Conservation (phyloP, 2,888 invertebrate genomes). For the Ennomos erosarius region DNA sequence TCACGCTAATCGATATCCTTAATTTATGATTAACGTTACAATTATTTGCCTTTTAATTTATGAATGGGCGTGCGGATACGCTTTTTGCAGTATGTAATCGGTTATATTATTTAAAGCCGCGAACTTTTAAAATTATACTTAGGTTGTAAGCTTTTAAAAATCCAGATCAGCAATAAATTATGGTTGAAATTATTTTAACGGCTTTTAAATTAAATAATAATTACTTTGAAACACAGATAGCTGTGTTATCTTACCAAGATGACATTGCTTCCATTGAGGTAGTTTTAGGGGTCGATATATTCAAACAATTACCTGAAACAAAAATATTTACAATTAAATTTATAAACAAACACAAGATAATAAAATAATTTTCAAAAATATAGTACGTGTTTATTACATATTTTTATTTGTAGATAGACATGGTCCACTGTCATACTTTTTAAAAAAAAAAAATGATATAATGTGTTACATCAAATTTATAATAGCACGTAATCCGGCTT, state of each 20-base stretch:
- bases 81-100: slow-evolving; percentile 21
- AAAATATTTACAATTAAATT: slow-evolving; percentile 33
- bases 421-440: too few species aligned
- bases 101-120: slow-evolving; percentile 11
- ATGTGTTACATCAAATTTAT: too few species aligned
- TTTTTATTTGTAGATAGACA: too few species aligned
- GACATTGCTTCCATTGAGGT: slow-evolving; percentile 4
- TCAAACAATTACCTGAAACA: slow-evolving; percentile 59
- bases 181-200: too few species aligned
- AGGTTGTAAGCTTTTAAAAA: neutral
- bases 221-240: neutral
- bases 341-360: slow-evolving; percentile 10
- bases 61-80: slow-evolving; percentile 33
- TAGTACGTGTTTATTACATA: too few species aligned
- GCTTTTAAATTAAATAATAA: too few species aligned
- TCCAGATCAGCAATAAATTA: too few species aligned
- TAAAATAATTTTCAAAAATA: neutral
- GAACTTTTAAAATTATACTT: slow-evolving; percentile 8
- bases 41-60: slow-evolving; percentile 36
- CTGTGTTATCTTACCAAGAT: slow-evolving; percentile 10
- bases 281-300: slow-evolving; percentile 15
- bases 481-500: too few species aligned
- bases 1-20: slow-evolving; percentile 40
- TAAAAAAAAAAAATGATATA: too few species aligned
- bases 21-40: slow-evolving; percentile 37